These are phyloP conservation scores for Heliothis peltigera DNA, from an alignment of 2,888 invertebrate species.

Conservation along the genomic window DNA sequence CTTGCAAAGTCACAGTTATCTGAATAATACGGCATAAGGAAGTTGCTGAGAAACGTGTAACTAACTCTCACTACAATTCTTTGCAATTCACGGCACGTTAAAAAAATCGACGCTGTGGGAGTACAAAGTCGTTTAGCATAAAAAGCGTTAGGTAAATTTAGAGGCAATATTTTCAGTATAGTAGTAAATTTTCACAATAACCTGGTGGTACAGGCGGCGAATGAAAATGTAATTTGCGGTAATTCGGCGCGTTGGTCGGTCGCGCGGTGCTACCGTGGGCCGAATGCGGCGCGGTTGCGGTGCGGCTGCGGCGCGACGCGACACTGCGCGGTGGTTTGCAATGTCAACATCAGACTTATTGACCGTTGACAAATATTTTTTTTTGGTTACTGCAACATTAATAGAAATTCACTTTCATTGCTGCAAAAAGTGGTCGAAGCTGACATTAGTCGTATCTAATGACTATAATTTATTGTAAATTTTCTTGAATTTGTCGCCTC, in stretches of 20 bases:
- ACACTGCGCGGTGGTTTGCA: conserved; percentile 24
- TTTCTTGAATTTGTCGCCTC: conserved; percentile 31
- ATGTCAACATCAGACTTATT: conserved; percentile 40
- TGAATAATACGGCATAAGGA: conserved; percentile 50
- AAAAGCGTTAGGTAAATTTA: conserved; percentile 63
- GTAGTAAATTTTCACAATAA: conserved; percentile 72
- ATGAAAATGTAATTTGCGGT: conserved; percentile 87
- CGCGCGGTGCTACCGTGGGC: conserved; percentile 40
- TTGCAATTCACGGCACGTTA: conserved; percentile 63
- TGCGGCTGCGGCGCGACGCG: conserved; percentile 35
- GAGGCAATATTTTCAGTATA: conserved; percentile 65
- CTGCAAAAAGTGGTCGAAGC: conserved; percentile 40
- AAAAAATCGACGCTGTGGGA: conserved; percentile 56
- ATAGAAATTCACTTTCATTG: conserved; percentile 26
- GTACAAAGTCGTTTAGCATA: conserved; percentile 55
- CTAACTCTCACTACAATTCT: conserved; percentile 63
- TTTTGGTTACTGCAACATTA: conserved; percentile 14
- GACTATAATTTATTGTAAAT: conserved; percentile 31
- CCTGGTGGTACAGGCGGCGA: conserved; percentile 69
- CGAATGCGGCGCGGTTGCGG: conserved; percentile 35
- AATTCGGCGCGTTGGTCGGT: conserved; percentile 74
- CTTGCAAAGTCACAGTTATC: conserved; percentile 15
- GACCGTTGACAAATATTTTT: conserved; percentile 20
- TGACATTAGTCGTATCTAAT: conserved; percentile 40
- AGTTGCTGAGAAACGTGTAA: conserved; percentile 60